Base-by-base conservation (phyloP, 2,888 invertebrate genomes). In the Polydrusus pterygomalis region DNA sequence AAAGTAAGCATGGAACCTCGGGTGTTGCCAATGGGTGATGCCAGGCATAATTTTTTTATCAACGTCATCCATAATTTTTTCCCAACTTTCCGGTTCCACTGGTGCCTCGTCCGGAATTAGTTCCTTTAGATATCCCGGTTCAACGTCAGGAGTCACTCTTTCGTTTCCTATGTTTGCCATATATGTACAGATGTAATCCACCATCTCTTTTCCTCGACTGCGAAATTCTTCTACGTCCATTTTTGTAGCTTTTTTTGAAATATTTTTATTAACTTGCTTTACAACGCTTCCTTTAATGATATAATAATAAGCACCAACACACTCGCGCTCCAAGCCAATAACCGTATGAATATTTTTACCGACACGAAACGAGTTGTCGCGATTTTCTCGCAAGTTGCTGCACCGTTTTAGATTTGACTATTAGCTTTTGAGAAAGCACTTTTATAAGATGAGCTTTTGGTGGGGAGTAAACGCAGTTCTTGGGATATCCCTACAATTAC, bases 21-120 rank as follows among this genome's bases (percentile, higher is more conserved):
- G 99, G 90, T 99, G 99, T 86, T 99, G 98, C 99, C 99, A 99
- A 87, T 99, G 97, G 0, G 98, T 98, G 63, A 97, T 95, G 45
- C 97, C 97, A 0, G 96, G 96, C 96, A 97, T 96, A 83, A 97
- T 97, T 88, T 96, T 96, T 74, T 91, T 91, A 86, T 97, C 96
- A 43, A 97, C 94, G 84, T 98, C 98, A 13, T 88, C 89, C 95
- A 98, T 96, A 78, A 98, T 97, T 67, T 91, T 89, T 68, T 95
- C 94, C 96, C 97, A 98, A 69, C 92, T 86, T 84, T 98, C 97
- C 0, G 95, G 94, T 56, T 94, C 90, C 54, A 91, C 88, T 0
- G 98, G 98, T 0, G 98, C 94, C 82, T 94, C 93, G 10, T 90
- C 85, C 0, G 97, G 97, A 77, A 97, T 87, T 79, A 95, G 89